Conservation (phyloP, 1,140 invertebrate species). For the Drosophila kurseongensis region DNA sequence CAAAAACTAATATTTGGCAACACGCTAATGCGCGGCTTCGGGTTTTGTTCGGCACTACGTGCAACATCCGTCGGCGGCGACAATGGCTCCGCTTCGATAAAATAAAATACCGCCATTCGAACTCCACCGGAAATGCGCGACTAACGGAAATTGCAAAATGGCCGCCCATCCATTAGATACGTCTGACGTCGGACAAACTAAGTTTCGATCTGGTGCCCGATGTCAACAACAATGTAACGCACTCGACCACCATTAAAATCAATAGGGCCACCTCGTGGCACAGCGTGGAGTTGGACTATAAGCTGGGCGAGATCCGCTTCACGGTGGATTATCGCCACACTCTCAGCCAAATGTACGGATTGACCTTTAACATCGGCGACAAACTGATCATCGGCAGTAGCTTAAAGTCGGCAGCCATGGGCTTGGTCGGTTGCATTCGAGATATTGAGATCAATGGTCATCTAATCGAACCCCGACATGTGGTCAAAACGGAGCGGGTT, state of each 20-base stretch:
- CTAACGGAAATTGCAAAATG: conserved; percentile 82
- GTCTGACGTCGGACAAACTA: conserved; percentile 92
- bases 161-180: conserved; percentile 86
- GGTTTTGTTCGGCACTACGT: conserved; percentile 52
- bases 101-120: conserved; percentile 21
- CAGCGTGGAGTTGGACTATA: conserved; percentile 91
- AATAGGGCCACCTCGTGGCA: conserved; percentile 91
- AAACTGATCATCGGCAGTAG: conserved; percentile 91
- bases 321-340: conserved; percentile 91
- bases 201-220: conserved; percentile 91
- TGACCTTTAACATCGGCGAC: conserved; percentile 87
- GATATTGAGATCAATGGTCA: conserved; percentile 93
- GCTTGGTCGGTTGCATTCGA: conserved; percentile 95
- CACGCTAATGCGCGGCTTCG: conserved; percentile 57
- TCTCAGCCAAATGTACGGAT: conserved; percentile 88
- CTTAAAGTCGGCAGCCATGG: conserved; percentile 87
- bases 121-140: conserved; percentile 71
- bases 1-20: conserved; percentile 78
- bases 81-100: conserved; percentile 32
- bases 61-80: conserved; percentile 65
- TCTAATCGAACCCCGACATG: conserved; percentile 89
- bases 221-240: conserved; percentile 89
- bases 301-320: conserved; percentile 89
- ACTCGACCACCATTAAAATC: conserved; percentile 91
- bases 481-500: conserved; percentile 92